These are phyloP conservation scores for Nothocercus nigrocapillus DNA, from an alignment of 2,113 vertebrate genomes.

Conservation along the genomic window DNA sequence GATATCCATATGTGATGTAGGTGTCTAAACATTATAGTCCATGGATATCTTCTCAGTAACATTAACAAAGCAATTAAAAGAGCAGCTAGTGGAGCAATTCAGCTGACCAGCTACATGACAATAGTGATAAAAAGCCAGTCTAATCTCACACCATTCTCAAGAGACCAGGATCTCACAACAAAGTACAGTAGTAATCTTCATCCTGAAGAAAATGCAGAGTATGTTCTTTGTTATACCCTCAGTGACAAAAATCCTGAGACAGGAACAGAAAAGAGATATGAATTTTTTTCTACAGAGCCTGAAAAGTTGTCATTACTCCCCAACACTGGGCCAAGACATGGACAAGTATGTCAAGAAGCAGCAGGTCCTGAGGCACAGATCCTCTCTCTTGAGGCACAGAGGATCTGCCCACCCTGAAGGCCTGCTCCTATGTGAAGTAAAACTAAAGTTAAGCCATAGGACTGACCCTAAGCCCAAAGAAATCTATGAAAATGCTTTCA, in stretches of 20 bases:
- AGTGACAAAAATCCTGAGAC: neutral
- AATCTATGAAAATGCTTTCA: neutral
- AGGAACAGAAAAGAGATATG: neutral
- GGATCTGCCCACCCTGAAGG: neutral
- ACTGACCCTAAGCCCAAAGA: neutral
- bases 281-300: neutral
- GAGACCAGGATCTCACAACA: neutral
- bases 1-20: neutral
- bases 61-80: neutral
- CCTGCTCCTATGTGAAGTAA: neutral
- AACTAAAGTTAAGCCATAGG: neutral
- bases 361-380: neutral
- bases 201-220: neutral
- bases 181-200: neutral
- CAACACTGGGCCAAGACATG: neutral
- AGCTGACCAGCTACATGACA: neutral
- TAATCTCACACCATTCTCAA: neutral
- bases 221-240: neutral
- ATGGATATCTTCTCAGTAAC: neutral
- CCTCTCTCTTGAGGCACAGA: neutral
- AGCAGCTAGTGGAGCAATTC: neutral
- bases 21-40: neutral
- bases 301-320: neutral
- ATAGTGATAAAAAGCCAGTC: neutral
- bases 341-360: neutral